These are phyloP conservation scores for Cheilosia scutellata DNA, from an alignment of 2,888 invertebrate species.

Conservation along the genomic window DNA sequence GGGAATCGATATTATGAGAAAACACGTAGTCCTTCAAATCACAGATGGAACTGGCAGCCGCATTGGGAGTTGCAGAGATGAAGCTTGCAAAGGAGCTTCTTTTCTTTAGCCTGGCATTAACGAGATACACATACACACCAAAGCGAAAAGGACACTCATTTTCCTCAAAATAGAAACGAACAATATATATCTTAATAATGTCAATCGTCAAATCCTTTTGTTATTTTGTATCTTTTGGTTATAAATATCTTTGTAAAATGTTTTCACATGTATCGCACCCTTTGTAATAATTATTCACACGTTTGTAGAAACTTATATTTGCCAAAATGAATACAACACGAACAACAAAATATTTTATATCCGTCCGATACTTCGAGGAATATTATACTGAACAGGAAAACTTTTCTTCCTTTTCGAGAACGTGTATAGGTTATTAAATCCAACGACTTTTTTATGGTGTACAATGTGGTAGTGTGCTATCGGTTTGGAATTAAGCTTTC, in stretches of 20 bases:
- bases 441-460: constrained; percentile 54
- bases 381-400: constrained; percentile 56
- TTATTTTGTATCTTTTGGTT: constrained; percentile 35
- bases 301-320: background rate
- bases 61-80: constrained; percentile 23
- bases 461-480: constrained; percentile 77
- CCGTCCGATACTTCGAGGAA: constrained; percentile 51
- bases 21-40: constrained; percentile 32
- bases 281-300: constrained; percentile 27
- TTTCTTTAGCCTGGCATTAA: constrained; percentile 22
- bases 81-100: constrained; percentile 36
- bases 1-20: constrained; percentile 61
- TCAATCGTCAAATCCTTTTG: constrained; percentile 30
- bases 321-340: constrained; percentile 19
- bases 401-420: constrained; percentile 45
- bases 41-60: constrained; percentile 26
- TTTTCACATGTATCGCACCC: constrained; percentile 42
- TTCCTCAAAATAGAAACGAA: background rate
- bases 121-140: constrained; percentile 56
- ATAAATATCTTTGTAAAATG: constrained; percentile 2
- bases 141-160: constrained; percentile 50
- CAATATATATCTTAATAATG: background rate
- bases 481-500: constrained; percentile 82
- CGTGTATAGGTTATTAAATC: constrained; percentile 21
- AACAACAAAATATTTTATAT: constrained; percentile 42